phyloP scores from a whole-genome alignment of 2,113 vertebrate species.

The Ptychochromis oligacanthus region DNA sequence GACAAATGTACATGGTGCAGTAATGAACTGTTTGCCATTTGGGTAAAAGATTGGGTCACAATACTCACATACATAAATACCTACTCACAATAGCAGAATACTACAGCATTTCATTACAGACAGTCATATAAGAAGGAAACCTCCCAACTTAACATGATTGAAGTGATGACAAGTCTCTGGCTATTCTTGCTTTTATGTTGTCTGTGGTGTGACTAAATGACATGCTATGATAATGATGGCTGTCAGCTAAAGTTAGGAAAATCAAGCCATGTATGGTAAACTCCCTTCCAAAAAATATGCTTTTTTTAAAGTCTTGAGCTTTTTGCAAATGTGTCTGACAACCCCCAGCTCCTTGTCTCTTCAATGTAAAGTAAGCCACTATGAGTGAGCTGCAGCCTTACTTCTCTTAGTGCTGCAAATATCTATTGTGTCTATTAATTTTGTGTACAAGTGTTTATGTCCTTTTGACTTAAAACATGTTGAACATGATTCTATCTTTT shows the following conservation, averaged over 20 bases:
- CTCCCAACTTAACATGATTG: background rate
- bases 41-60: constrained; percentile 20
- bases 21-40: constrained; percentile 2
- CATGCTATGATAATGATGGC: constrained; percentile 26
- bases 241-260: constrained; percentile 31
- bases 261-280: background rate
- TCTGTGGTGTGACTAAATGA: constrained; percentile 41
- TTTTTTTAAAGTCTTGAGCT: constrained; percentile 2
- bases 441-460: background rate
- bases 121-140: background rate
- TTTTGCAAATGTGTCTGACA: constrained; percentile 12
- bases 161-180: constrained; percentile 32
- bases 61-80: background rate
- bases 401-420: background rate
- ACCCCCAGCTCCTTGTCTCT: constrained; percentile 16
- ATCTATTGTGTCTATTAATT: background rate
- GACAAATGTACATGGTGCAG: background rate
- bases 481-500: background rate
- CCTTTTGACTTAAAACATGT: background rate
- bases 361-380: background rate
- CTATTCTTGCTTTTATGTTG: constrained; percentile 18
- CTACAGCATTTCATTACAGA: background rate
- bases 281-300: constrained; percentile 2
- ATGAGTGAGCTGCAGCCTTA: background rate
- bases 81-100: background rate